phyloP scores from a whole-genome alignment of 2,113 vertebrate species.

The Okapia johnstoni region DNA sequence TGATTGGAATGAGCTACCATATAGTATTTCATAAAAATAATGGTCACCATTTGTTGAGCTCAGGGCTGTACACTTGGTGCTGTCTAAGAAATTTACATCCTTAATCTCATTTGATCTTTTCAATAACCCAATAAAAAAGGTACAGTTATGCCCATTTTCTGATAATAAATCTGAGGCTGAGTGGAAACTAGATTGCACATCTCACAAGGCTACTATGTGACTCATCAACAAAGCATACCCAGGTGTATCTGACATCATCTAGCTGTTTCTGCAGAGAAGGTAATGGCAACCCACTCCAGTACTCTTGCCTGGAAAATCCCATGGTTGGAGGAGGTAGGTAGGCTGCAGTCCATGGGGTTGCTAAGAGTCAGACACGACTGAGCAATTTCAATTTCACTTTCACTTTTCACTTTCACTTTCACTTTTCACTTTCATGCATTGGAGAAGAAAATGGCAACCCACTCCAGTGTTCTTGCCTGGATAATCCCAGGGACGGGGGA shows the following conservation, averaged over 20 bases:
- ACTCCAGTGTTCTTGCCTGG: neutral
- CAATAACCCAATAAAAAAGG: neutral
- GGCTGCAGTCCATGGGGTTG: no score
- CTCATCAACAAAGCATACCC: neutral
- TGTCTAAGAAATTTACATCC: neutral
- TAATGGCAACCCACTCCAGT: no score
- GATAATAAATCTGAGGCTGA: neutral
- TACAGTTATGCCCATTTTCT: neutral
- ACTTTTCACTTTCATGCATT: neutral
- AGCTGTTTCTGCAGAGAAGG: neutral
- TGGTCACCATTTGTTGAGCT: neutral
- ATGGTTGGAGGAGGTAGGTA: no score
- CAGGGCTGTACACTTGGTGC: neutral
- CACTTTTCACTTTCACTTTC: neutral
- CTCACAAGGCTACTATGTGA: neutral
- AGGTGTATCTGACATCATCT: neutral
- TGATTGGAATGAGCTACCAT: neutral
- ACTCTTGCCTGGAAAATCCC: no score
- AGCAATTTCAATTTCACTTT: neutral
- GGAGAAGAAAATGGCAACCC: neutral
- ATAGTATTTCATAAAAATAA: neutral
- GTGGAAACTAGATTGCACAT: neutral
- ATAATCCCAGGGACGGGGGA: neutral
- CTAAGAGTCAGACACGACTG: neutral
- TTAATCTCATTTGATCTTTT: neutral